These are phyloP conservation scores for Macropodus opercularis DNA, from an alignment of 2,797 vertebrate species.

Conservation along the genomic window DNA sequence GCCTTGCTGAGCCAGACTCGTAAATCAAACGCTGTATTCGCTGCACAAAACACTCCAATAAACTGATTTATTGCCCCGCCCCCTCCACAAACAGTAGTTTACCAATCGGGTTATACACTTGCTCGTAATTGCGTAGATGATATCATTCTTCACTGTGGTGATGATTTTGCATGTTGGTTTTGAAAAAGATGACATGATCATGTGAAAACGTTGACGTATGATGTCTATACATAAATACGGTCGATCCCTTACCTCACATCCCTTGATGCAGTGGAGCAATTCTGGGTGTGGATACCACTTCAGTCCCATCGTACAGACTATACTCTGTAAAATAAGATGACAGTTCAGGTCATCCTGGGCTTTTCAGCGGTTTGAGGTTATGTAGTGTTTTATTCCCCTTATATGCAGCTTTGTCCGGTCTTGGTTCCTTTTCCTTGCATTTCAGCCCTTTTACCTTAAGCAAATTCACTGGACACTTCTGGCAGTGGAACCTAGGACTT, in stretches of 20 bases:
- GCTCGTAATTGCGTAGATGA: constrained; percentile 55
- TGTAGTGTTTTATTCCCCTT: neutral
- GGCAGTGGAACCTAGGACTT: neutral
- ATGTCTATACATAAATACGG: constrained; percentile 8
- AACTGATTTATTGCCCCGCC: constrained; percentile 72
- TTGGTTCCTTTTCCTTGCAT: constrained; percentile 2
- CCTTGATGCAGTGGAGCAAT: constrained; percentile 94
- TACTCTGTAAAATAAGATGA: constrained; percentile 80
- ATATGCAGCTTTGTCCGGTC: constrained; percentile 3
- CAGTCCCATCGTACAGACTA: constrained; percentile 93
- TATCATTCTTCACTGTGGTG: constrained; percentile 48
- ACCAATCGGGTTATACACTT: constrained; percentile 71
- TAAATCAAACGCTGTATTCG: constrained; percentile 74
- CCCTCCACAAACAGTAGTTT: constrained; percentile 55
- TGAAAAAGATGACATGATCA: constrained; percentile 28
- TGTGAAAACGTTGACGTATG: too few species aligned
- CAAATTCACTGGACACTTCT: constrained; percentile 3
- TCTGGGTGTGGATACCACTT: constrained; percentile 96
- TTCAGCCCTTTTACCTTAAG: constrained; percentile 13
- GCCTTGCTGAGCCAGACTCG: constrained; percentile 51
- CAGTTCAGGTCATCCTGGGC: neutral
- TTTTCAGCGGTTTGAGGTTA: neutral
- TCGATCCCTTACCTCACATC: constrained; percentile 90
- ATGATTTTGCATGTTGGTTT: neutral
- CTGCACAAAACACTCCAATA: constrained; percentile 67